phyloP scores from a whole-genome alignment of 2,113 vertebrate genomes.

The Heterocephalus glaber region DNA sequence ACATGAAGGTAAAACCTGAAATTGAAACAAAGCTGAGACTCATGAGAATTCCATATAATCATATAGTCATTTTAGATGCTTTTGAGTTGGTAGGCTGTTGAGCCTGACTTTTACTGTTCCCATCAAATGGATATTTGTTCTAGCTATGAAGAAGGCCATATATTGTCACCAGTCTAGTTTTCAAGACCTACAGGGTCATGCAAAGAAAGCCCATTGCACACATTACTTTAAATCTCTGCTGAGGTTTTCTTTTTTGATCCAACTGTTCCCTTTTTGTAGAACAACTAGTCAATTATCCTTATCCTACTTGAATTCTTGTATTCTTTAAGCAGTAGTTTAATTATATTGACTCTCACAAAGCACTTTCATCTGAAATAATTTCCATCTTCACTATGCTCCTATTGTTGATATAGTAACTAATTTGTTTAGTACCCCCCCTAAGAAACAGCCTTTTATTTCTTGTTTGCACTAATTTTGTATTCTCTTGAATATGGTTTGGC shows the following conservation, averaged over 20 bases:
- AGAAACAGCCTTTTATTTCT: neutral
- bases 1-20: neutral
- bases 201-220: neutral
- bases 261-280: neutral
- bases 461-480: neutral
- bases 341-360: neutral
- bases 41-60: neutral
- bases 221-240: neutral
- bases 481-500: neutral
- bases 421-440: neutral
- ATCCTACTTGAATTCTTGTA: neutral
- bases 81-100: neutral
- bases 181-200: neutral
- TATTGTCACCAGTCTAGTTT: neutral
- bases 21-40: neutral
- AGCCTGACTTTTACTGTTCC: neutral
- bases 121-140: neutral
- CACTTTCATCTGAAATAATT: neutral
- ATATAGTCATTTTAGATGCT: neutral
- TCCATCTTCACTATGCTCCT: neutral
- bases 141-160: neutral
- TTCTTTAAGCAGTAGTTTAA: neutral
- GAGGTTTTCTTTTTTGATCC: neutral
- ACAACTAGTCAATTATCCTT: neutral
- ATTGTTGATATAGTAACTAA: neutral